Evolutionary conservation across 2,888 invertebrate genomes (phyloP).

Genomic region (Ommatoiulus sabulosus): DNA sequence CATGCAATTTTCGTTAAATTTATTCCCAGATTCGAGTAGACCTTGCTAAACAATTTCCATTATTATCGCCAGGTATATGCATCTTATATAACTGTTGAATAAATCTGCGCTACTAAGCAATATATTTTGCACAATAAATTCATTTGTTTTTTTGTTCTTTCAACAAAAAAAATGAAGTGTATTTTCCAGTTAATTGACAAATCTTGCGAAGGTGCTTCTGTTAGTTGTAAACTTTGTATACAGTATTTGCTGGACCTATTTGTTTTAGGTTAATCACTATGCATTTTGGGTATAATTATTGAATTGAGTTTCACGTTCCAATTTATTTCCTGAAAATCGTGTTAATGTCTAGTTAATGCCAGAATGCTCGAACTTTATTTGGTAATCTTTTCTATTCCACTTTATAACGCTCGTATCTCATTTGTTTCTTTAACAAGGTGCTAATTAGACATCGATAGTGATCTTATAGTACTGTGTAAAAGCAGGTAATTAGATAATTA

Average conservation of each 20-base stretch:
- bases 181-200: background rate
- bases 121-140: too few species aligned
- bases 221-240: background rate
- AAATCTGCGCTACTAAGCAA: too few species aligned
- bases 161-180: too few species aligned
- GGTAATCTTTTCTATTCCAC: slow-evolving; percentile 10
- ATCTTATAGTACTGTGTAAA: slow-evolving; percentile 1
- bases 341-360: background rate
- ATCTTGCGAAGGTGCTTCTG: background rate
- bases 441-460: slow-evolving; percentile 20
- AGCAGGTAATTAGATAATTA: slow-evolving; percentile 18
- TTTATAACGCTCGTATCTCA: background rate
- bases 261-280: background rate
- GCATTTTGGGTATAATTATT: background rate
- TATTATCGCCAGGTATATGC: background rate
- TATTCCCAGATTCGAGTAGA: too few species aligned
- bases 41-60: background rate
- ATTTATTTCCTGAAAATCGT: background rate
- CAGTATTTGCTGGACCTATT: background rate
- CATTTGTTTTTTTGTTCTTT: too few species aligned
- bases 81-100: too few species aligned
- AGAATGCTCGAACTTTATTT: too few species aligned
- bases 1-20: too few species aligned
- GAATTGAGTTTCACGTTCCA: background rate
- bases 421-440: background rate